Conservation (phyloP, 2,113 vertebrate species). For the Entomyzon cyanotis region DNA sequence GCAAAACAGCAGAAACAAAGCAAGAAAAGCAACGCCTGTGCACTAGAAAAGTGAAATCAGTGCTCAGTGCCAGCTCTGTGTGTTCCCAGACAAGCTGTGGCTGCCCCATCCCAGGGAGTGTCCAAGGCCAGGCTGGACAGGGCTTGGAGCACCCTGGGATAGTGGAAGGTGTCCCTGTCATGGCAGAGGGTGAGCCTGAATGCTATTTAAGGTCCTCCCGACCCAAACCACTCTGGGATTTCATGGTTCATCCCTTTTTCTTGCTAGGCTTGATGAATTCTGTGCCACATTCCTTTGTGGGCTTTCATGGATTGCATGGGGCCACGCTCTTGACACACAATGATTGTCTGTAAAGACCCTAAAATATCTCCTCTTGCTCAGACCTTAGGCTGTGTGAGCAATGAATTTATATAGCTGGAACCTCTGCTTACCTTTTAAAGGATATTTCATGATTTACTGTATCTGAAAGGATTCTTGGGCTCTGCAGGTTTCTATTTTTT, state of each 20-base stretch:
- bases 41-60: background rate
- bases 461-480: background rate
- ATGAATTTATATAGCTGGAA: background rate
- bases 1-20: background rate
- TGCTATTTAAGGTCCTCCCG: background rate
- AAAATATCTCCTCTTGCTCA: background rate
- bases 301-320: background rate
- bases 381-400: background rate
- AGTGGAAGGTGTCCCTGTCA: background rate
- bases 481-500: background rate
- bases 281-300: background rate
- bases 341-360: background rate
- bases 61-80: background rate
- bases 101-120: background rate
- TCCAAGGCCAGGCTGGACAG: background rate
- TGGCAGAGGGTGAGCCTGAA: background rate
- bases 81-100: background rate
- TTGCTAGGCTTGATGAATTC: background rate
- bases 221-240: background rate
- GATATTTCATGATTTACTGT: background rate
- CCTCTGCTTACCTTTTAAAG: background rate
- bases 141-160: background rate
- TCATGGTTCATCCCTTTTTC: background rate
- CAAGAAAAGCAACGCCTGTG: background rate
- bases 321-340: fast-evolving